Percentiles rank a stretch among this genome's conserved stretches.
Conservation (phyloP, 2,113 vertebrate genomes). For the Cyanistes caeruleus region DNA sequence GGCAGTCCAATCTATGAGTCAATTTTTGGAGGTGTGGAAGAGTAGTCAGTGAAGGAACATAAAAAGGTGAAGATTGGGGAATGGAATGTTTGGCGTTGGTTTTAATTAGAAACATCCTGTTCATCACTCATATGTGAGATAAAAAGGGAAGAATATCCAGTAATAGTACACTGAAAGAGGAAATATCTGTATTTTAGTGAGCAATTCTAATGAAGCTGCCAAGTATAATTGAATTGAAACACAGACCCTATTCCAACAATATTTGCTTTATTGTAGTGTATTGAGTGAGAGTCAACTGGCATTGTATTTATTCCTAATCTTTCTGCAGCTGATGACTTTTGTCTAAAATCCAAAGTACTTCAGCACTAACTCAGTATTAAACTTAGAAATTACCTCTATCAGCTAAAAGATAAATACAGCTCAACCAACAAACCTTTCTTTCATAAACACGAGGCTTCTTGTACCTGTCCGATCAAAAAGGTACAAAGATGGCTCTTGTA, state of each 20-base stretch:
- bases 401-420: background rate
- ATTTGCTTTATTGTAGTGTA: background rate
- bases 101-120: conserved; percentile 56
- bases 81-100: conserved; percentile 23
- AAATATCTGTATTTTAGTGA: background rate
- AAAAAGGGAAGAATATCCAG: background rate
- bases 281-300: background rate
- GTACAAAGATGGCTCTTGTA: fast-evolving
- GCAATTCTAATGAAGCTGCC: background rate
- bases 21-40: background rate
- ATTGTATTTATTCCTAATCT: background rate
- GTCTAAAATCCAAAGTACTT: background rate
- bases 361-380: background rate
- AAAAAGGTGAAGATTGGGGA: conserved; percentile 1
- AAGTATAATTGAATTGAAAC: background rate
- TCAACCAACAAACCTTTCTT: background rate
- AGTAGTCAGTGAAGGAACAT: background rate
- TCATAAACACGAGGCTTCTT: background rate
- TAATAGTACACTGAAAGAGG: background rate
- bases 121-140: background rate
- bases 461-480: background rate
- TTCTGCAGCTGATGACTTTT: background rate
- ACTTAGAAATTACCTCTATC: background rate
- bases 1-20: conserved; percentile 18
- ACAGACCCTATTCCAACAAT: background rate